Evolutionary conservation across 2,113 vertebrate species (phyloP).

Genomic region (Corythoichthys intestinalis): DNA sequence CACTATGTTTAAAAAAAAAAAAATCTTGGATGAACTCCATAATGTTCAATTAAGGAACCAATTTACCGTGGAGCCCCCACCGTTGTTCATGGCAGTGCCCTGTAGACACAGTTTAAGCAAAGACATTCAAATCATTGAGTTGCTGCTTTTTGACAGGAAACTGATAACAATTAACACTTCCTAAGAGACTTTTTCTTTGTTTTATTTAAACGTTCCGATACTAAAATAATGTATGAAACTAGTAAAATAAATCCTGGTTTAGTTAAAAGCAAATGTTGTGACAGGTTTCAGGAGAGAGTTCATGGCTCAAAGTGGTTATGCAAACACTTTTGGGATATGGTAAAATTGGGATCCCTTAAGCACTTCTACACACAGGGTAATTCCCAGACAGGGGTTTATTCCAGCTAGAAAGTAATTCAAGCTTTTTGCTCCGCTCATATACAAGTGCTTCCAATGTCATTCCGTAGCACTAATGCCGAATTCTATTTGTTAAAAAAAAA

Average conservation of each 20-base stretch:
- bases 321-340: slow-evolving; percentile 57
- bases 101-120: not conserved
- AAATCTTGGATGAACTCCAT: not conserved
- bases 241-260: slow-evolving; percentile 1
- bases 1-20: not conserved
- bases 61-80: not conserved
- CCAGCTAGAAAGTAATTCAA: slow-evolving; percentile 52
- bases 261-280: slow-evolving; percentile 25
- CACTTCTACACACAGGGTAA: slow-evolving; percentile 60
- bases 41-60: not conserved
- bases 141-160: not conserved
- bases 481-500: slow-evolving; percentile 52
- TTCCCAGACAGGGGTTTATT: slow-evolving; percentile 63
- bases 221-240: not conserved
- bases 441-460: slow-evolving; percentile 46
- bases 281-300: slow-evolving; percentile 47
- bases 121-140: not conserved
- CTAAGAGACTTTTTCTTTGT: not conserved
- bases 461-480: slow-evolving; percentile 34
- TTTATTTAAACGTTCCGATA: not conserved
- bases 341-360: slow-evolving; percentile 54
- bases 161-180: not conserved
- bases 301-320: slow-evolving; percentile 42
- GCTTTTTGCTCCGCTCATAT: slow-evolving; percentile 36
- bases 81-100: not conserved